These are phyloP conservation scores for Pitangus sulphuratus DNA, from an alignment of 2,797 vertebrate genomes.

Conservation along the genomic window DNA sequence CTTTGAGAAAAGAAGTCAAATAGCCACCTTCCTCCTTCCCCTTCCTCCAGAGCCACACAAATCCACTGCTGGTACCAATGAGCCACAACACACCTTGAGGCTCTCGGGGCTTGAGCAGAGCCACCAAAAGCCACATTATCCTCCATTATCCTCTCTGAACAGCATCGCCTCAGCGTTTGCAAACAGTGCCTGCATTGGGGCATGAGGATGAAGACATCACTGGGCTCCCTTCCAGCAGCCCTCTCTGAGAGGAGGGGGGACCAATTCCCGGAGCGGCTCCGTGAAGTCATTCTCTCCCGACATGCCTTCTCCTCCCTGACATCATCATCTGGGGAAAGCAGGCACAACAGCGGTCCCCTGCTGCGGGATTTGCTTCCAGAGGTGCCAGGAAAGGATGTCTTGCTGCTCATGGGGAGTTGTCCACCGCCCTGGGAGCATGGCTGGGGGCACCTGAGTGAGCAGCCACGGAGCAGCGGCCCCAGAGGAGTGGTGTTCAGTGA, in stretches of 20 bases:
- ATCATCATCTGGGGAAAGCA: not conserved
- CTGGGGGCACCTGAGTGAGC: rapidly evolving
- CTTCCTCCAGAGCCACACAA: not conserved
- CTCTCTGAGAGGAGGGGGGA: not conserved
- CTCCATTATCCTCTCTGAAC: not conserved
- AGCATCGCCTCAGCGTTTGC: not conserved
- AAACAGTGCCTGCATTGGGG: slow-evolving; percentile 8
- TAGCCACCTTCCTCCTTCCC: not conserved
- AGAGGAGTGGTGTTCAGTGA: not conserved
- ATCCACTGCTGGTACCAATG: not conserved
- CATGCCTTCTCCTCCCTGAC: not conserved
- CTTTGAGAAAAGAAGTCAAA: not conserved
- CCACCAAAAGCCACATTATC: not conserved
- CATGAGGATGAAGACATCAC: slow-evolving; percentile 47
- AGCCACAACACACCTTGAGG: not conserved
- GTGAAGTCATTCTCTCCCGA: slow-evolving; percentile 17
- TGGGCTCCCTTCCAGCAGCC: slow-evolving; percentile 46
- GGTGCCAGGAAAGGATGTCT: not conserved
- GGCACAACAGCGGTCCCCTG: not conserved
- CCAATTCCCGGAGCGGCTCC: not conserved
- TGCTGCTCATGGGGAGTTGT: not conserved
- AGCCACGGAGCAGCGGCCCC: not conserved
- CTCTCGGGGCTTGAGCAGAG: not conserved
- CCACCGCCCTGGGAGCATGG: rapidly evolving
- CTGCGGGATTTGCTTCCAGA: not conserved